phyloP scores from a whole-genome alignment of 2,797 vertebrate genomes.

The Artibeus lituratus region DNA sequence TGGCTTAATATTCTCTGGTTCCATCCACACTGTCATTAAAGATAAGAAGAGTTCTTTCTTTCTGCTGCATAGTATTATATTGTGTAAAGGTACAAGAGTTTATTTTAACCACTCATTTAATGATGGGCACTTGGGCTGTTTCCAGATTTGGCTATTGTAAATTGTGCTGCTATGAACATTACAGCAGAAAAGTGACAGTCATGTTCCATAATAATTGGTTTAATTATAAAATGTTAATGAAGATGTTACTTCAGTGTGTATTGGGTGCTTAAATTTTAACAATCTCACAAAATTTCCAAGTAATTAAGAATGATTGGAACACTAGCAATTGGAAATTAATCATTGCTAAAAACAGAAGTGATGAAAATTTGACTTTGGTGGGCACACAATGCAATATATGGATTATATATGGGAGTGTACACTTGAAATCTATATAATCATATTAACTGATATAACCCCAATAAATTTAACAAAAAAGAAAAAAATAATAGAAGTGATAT shows the following conservation, averaged over 20 bases:
- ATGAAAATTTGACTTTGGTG: neutral
- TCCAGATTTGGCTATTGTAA: no score
- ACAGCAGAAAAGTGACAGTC: neutral
- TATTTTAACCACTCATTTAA: no score
- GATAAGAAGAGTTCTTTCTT: no score
- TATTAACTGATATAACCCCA: neutral
- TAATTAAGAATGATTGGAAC: conserved; percentile 32
- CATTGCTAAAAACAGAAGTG: conserved; percentile 44
- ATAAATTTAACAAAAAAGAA: neutral
- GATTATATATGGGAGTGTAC: neutral
- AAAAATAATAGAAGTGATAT: conserved; percentile 41
- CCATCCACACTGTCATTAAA: no score
- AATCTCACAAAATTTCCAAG: neutral
- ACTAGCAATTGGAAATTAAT: conserved; percentile 47
- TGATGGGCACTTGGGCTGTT: no score
- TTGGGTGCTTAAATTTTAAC: neutral
- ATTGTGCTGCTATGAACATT: no score
- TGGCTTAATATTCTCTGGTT: no score
- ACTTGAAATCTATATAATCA: neutral
- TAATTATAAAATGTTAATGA: conserved; percentile 7
- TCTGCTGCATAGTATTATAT: no score
- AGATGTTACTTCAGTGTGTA: neutral
- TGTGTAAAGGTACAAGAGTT: no score
- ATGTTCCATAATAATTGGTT: neutral
- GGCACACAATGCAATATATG: neutral